phyloP scores from a whole-genome alignment of 2,797 vertebrate species.

The Spea hammondii region DNA sequence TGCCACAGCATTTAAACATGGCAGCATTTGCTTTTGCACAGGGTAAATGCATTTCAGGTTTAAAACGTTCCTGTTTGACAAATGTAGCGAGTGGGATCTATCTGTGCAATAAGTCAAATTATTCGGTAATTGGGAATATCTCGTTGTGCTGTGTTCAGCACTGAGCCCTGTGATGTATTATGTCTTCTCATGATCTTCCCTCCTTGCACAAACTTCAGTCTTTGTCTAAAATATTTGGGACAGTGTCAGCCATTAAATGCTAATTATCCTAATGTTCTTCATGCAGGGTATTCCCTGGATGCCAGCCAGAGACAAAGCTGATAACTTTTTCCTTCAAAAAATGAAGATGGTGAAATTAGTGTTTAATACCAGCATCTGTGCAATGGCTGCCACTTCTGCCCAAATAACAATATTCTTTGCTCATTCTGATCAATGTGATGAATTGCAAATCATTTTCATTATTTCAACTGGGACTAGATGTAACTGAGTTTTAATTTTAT shows the following conservation, averaged over 20 bases:
- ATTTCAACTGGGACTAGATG: constrained; percentile 43
- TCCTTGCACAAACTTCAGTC: constrained; percentile 33
- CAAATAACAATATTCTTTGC: constrained; percentile 41
- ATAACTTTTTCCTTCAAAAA: constrained; percentile 41
- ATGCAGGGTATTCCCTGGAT: constrained; percentile 41
- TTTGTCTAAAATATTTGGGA: constrained; percentile 49
- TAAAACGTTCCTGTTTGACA: not conserved
- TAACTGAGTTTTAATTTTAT: constrained; percentile 50
- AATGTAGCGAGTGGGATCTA: too few relatives aligned
- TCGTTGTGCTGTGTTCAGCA: constrained; percentile 31
- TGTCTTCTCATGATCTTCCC: constrained; percentile 34
- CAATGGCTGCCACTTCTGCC: constrained; percentile 29
- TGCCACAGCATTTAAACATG: too few relatives aligned
- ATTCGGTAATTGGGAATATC: constrained; percentile 8
- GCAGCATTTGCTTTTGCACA: too few relatives aligned
- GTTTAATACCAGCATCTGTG: constrained; percentile 48
- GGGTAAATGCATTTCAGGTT: too few relatives aligned
- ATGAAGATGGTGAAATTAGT: constrained; percentile 42
- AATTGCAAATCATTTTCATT: constrained; percentile 46
- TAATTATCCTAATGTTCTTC: constrained; percentile 49
- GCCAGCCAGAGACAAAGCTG: constrained; percentile 37
- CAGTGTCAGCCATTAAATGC: constrained; percentile 49
- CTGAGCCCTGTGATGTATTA: constrained; percentile 24
- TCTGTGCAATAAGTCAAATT: constrained; percentile 9
- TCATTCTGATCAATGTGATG: constrained; percentile 38